phyloP scores from a whole-genome alignment of 2,888 invertebrate genomes.

The Acronicta alni region DNA sequence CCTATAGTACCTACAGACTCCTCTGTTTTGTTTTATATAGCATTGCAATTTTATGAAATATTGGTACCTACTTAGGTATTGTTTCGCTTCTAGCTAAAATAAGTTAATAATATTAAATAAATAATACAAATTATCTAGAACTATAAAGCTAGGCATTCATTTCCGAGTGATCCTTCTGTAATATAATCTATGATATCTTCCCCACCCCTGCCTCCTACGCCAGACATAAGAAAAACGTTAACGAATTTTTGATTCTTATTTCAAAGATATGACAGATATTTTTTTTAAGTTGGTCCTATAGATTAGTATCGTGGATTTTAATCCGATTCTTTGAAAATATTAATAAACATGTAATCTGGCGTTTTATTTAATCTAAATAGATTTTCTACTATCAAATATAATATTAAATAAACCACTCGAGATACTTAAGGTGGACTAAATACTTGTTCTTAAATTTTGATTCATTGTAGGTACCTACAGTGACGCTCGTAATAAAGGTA shows the following conservation, averaged over 20 bases:
- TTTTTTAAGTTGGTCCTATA: constrained; percentile 40
- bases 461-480: too few species aligned
- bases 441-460: too few species aligned
- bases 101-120: too few species aligned
- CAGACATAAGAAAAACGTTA: constrained; percentile 63
- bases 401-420: background rate
- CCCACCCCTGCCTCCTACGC: constrained; percentile 49
- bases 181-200: constrained; percentile 18
- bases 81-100: too few species aligned
- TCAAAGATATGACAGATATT: constrained; percentile 55
- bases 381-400: constrained; percentile 2
- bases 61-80: too few species aligned
- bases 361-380: constrained; percentile 22
- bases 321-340: constrained; percentile 34
- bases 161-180: constrained; percentile 20
- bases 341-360: constrained; percentile 33
- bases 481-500: too few species aligned
- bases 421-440: too few species aligned
- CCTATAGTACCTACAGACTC: too few species aligned
- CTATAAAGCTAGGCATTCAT: too few species aligned
- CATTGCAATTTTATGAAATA: too few species aligned
- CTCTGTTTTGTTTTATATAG: too few species aligned
- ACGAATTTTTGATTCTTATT: constrained; percentile 56
- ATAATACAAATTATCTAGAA: too few species aligned
- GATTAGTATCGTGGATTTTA: constrained; percentile 43